Evolutionary conservation across 2,888 invertebrate genomes (phyloP).

Genomic region (Lithophane socia): DNA sequence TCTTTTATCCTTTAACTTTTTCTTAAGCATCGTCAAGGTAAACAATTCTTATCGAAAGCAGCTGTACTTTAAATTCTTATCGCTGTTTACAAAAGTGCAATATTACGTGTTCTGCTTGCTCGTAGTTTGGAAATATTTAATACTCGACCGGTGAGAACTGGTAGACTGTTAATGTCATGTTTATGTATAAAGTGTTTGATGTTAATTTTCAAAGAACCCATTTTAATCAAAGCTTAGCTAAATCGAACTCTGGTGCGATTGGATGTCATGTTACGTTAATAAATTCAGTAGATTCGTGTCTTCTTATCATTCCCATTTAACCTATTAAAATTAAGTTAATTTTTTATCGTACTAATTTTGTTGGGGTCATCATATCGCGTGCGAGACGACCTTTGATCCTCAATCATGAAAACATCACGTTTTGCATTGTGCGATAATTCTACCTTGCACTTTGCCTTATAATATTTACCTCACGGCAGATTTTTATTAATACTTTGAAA

Average conservation of each 20-base stretch:
- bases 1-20: conserved; percentile 32
- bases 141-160: neutral
- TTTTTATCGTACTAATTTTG: conserved; percentile 38
- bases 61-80: conserved; percentile 31
- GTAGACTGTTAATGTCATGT: neutral
- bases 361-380: conserved; percentile 39
- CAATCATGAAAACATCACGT: conserved; percentile 53
- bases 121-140: conserved; percentile 17
- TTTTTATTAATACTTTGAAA: neutral
- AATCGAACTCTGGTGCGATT: neutral
- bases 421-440: conserved; percentile 28
- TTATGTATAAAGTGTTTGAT: neutral
- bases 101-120: conserved; percentile 29
- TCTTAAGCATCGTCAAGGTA: conserved; percentile 14
- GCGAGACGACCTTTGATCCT: conserved; percentile 42
- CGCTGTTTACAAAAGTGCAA: conserved; percentile 24
- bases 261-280: neutral
- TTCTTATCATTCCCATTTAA: conserved; percentile 18
- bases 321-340: conserved; percentile 24
- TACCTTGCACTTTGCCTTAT: conserved; percentile 16
- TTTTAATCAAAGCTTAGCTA: neutral
- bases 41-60: conserved; percentile 37
- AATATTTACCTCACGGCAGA: neutral
- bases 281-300: conserved; percentile 12
- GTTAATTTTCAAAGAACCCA: neutral